A percentile compares a stretch with the other conserved stretches of the same genome.
These are phyloP conservation scores for Trichacis sp. DNA, from an alignment of 2,888 invertebrate species.

Conservation along the genomic window DNA sequence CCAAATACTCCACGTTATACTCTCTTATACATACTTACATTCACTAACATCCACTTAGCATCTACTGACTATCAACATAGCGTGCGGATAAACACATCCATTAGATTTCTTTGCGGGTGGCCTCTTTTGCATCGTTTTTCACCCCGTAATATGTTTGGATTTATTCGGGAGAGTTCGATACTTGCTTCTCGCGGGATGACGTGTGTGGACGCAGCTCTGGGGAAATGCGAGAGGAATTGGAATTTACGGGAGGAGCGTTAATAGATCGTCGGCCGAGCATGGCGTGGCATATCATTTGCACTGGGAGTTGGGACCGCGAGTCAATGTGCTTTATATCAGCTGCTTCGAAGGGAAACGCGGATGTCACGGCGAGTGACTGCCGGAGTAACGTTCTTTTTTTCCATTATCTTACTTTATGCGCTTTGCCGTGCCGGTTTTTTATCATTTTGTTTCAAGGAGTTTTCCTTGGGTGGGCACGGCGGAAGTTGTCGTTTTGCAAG, in stretches of 20 bases:
- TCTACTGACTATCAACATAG: no score
- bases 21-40: no score
- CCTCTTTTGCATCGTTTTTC: conserved; percentile 24
- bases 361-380: not conserved
- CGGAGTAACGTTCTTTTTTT: not conserved
- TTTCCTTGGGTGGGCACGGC: no score
- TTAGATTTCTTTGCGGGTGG: no score
- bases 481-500: no score
- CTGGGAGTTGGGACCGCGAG: conserved; percentile 3
- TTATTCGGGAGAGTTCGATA: conserved; percentile 3
- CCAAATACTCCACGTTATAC: no score
- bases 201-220: not conserved
- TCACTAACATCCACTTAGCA: no score
- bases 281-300: conserved; percentile 9
- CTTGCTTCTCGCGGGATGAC: not conserved
- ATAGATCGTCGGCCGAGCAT: conserved; percentile 4
- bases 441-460: no score
- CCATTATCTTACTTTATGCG: not conserved
- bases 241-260: conserved; percentile 2
- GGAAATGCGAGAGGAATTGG: conserved; percentile 9
- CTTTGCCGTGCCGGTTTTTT: not conserved
- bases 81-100: no score
- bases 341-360: conserved; percentile 3
- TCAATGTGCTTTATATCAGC: conserved; percentile 5
- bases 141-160: conserved; percentile 6